Evolutionary conservation across 30 jellyfish, hydroid and myxozoan genomes (phyloP), one percentile per base, ranked within the genome.

Genomic region (Sanderia malayensis): DNA sequence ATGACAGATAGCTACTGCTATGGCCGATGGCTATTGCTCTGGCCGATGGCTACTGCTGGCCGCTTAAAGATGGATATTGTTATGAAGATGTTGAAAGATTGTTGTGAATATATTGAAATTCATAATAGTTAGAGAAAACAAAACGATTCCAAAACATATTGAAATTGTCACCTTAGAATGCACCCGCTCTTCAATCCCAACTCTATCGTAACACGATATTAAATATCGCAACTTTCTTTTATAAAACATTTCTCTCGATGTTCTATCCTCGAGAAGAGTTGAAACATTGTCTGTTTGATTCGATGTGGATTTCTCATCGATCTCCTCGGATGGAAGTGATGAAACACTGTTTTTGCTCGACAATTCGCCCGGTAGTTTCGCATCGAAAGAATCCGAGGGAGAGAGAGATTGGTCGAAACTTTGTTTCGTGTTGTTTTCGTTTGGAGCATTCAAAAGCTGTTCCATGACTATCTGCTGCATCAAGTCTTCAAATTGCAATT

Each of bases 391-490:
- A 7, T 59, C 46, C 34, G 22, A 46, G 13, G 75, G 69, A 21
- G 81, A 52, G n/a, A 77, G 59, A 2, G 46, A 23, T 2, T 30
- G 67, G 47, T 22, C 31, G 25, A 84, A 59, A 9, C 7, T 49
- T 49, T 49, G 64, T 15, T 49, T 49, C 29, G 59, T 8, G 31
- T 17, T 25, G 44, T 37, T 57, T 44, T 45, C 66, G n/a, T n/a
- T n/a, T 26, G 82, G 66, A 32, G 80, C 78, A 31, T 78, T 22
- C 19, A 92, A 72, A 20, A 79, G 31, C 46, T 80, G 90, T 31
- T 71, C 81, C 96, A 85, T 92, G 55, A 80, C 15, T 11, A 92
- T 69, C 62, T 92, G 98, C 53, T 92, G 94, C 44, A 92, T 92
- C 1, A 92, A 28, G 59, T 92, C 95, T 34, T 79, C 74, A 37